Evolutionary conservation across 2,113 vertebrate species (phyloP).

Genomic region (Callaeas wilsoni): DNA sequence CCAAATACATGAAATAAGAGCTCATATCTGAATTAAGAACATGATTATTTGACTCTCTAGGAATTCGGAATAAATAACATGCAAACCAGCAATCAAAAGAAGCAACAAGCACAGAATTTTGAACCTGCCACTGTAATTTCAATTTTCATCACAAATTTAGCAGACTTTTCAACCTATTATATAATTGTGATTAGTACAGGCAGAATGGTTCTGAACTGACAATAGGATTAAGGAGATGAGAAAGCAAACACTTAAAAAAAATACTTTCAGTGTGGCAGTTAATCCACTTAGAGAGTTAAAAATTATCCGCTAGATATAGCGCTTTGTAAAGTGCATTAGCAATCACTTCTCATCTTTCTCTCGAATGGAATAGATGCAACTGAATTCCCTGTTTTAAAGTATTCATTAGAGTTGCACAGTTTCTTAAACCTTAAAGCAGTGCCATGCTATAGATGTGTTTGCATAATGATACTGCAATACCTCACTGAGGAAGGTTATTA

Average conservation of each 20-base stretch:
- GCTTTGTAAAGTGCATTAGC: neutral
- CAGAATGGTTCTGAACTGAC: neutral
- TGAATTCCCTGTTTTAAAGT: constrained; percentile 42
- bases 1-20: neutral
- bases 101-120: neutral
- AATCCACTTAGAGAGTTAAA: constrained; percentile 31
- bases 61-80: neutral
- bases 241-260: neutral
- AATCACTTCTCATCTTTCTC: constrained; percentile 30
- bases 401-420: constrained; percentile 34
- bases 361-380: neutral
- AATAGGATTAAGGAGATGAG: neutral
- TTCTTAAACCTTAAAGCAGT: neutral
- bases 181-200: neutral
- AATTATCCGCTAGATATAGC: neutral
- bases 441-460: neutral
- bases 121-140: neutral
- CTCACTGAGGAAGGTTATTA: neutral
- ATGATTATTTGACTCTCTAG: neutral
- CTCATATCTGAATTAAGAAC: neutral
- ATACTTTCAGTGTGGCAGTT: neutral
- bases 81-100: neutral
- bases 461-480: constrained; percentile 28
- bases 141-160: neutral
- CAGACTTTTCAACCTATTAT: neutral